phyloP scores from a whole-genome alignment of 2,888 invertebrate genomes.

The Latrodectus hesperus region DNA sequence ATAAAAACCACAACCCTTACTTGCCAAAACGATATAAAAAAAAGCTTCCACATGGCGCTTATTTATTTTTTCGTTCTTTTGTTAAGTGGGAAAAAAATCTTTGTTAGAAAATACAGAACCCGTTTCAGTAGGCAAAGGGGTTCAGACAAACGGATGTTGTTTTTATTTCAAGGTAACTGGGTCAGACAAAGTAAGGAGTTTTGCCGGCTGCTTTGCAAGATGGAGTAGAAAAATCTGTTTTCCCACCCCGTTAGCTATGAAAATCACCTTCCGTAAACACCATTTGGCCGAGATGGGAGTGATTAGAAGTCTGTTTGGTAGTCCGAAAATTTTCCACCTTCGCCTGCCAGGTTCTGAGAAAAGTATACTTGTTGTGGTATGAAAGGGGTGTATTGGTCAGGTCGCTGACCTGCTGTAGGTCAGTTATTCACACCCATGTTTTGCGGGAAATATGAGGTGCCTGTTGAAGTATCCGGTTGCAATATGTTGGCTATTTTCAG shows the following conservation, averaged over 20 bases:
- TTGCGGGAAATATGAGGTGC: conserved; percentile 24
- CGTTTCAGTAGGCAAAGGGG: conserved; percentile 34
- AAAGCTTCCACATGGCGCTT: conserved; percentile 6
- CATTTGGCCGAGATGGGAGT: conserved; percentile 40
- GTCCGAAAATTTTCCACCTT: background rate
- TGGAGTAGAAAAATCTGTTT: conserved; percentile 4
- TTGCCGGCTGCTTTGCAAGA: background rate
- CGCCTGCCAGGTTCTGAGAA: background rate
- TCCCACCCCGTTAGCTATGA: conserved; percentile 31
- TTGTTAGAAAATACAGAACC: conserved; percentile 17
- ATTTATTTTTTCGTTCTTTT: conserved; percentile 23
- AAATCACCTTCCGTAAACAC: conserved; percentile 54
- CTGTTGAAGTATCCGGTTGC: conserved; percentile 31
- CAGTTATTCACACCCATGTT: conserved; percentile 12
- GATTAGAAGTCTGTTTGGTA: background rate
- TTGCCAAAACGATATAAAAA: conserved; percentile 27
- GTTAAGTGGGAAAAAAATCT: conserved; percentile 6
- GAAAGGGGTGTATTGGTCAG: conserved; percentile 11
- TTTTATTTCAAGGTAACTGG: conserved; percentile 62
- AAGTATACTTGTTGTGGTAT: background rate
- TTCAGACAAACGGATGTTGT: conserved; percentile 33
- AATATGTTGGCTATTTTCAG: conserved; percentile 14
- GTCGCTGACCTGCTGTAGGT: conserved; percentile 40
- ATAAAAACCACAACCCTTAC: conserved; percentile 53
- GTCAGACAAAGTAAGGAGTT: conserved; percentile 27